Evolutionary conservation across 2,113 vertebrate genomes (phyloP).

Genomic region (Pachycephala philippinensis): DNA sequence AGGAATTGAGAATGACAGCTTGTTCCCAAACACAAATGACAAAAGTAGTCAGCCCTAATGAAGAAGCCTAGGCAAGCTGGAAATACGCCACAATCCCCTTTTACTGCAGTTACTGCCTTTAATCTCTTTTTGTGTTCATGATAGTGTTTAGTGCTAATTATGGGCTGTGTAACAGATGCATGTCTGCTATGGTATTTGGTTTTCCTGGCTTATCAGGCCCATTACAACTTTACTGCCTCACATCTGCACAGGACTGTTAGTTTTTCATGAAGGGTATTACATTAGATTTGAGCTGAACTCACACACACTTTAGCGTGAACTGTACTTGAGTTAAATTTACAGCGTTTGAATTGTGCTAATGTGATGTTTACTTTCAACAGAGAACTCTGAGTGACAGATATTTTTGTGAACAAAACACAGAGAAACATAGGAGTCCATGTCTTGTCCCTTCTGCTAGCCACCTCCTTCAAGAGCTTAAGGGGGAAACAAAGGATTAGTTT

Average conservation of each 20-base stretch:
- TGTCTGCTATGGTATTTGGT: background rate
- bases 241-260: background rate
- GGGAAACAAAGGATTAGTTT: background rate
- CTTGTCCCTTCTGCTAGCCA: background rate
- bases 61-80: background rate
- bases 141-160: conserved; percentile 1
- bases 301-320: background rate
- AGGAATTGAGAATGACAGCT: background rate
- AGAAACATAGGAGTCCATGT: background rate
- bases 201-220: background rate
- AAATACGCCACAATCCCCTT: background rate
- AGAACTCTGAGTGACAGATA: background rate
- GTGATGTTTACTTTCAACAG: background rate
- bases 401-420: background rate
- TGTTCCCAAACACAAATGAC: background rate
- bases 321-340: background rate
- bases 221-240: background rate
- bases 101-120: background rate
- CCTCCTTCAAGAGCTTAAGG: background rate
- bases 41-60: background rate
- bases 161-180: background rate
- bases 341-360: background rate
- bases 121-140: background rate
- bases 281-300: background rate
- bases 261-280: background rate